Percentiles rank a stretch among this genome's conserved stretches.
Conservation (phyloP, 2,113 vertebrate genomes). For the Halichoeres trimaculatus region DNA sequence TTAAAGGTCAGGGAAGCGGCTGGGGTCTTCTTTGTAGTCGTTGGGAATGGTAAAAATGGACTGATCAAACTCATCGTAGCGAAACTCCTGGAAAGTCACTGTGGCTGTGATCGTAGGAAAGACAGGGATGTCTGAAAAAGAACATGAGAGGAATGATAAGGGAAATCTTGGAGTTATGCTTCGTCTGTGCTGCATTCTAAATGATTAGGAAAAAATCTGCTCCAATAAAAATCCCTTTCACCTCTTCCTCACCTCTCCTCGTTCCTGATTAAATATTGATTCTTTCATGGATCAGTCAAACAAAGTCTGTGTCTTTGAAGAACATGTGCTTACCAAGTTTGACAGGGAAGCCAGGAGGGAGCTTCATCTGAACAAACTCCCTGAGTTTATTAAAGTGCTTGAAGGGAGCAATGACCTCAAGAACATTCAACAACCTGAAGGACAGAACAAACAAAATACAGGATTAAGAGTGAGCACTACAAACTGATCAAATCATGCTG, state of each 20-base stretch:
- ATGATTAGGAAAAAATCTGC: background rate
- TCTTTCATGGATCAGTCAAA: background rate
- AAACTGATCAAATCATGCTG: background rate
- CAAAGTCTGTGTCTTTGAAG: background rate
- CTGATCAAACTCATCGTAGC: slow-evolving; percentile 91
- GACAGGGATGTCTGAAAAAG: slow-evolving; percentile 91
- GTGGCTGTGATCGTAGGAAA: slow-evolving; percentile 99
- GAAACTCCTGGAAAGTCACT: slow-evolving; percentile 99
- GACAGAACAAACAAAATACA: background rate
- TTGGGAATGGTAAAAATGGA: slow-evolving; percentile 94
- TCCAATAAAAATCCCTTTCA: background rate
- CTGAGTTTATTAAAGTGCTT: slow-evolving; percentile 99
- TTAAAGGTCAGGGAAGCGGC: slow-evolving; percentile 97
- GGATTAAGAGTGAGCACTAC: background rate
- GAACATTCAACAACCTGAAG: slow-evolving; percentile 95
- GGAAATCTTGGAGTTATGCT: too few relatives aligned
- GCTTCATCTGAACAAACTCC: slow-evolving; percentile 99
- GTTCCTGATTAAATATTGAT: background rate
- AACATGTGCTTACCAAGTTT: slow-evolving; percentile 89
- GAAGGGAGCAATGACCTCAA: slow-evolving; percentile 99
- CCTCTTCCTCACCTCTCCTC: too few relatives aligned
- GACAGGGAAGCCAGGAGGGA: slow-evolving; percentile 98
- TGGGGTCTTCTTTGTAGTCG: slow-evolving; percentile 98
- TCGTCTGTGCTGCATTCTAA: background rate
- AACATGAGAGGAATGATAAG: background rate